Evolutionary conservation across 2,888 invertebrate species (phyloP).

Genomic region (Panopea generosa): DNA sequence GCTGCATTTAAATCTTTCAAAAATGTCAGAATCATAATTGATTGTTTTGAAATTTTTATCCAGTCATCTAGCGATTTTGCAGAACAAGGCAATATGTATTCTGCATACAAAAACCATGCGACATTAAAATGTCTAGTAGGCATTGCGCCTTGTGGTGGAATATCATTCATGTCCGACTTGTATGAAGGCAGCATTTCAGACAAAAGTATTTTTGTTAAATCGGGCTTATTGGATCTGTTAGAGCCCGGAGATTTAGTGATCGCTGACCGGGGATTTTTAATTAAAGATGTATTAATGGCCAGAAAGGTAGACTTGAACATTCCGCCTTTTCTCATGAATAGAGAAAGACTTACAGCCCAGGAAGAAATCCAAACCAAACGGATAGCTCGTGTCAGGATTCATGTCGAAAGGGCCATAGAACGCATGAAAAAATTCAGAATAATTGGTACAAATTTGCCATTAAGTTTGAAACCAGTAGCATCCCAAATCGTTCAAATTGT

Average conservation of each 20-base stretch:
- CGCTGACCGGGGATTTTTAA: too few species aligned
- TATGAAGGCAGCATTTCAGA: conserved; percentile 25
- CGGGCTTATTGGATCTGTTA: neutral
- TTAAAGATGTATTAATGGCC: too few species aligned
- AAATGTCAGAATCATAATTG: conserved; percentile 31
- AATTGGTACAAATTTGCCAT: too few species aligned
- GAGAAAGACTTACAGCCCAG: too few species aligned
- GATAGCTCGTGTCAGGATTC: too few species aligned
- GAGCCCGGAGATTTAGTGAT: conserved; percentile 5
- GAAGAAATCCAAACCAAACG: too few species aligned
- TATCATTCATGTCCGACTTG: conserved; percentile 37
- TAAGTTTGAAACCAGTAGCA: too few species aligned
- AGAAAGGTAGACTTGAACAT: too few species aligned
- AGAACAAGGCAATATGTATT: conserved; percentile 35
- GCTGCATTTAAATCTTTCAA: conserved; percentile 1
- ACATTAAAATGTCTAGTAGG: conserved; percentile 43
- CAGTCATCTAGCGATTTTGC: conserved; percentile 32
- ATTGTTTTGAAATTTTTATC: conserved; percentile 40
- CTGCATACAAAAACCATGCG: conserved; percentile 33
- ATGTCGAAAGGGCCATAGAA: too few species aligned
- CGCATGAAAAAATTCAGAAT: too few species aligned
- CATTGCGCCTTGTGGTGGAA: conserved; percentile 36
- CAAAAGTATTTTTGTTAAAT: neutral
- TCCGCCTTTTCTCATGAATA: too few species aligned
- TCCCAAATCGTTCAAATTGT: too few species aligned